A percentile compares a stretch with the other conserved stretches of the same genome.
Evolutionary conservation across 1,140 invertebrate genomes (phyloP).

Genomic region (Notospermus geniculatus): DNA sequence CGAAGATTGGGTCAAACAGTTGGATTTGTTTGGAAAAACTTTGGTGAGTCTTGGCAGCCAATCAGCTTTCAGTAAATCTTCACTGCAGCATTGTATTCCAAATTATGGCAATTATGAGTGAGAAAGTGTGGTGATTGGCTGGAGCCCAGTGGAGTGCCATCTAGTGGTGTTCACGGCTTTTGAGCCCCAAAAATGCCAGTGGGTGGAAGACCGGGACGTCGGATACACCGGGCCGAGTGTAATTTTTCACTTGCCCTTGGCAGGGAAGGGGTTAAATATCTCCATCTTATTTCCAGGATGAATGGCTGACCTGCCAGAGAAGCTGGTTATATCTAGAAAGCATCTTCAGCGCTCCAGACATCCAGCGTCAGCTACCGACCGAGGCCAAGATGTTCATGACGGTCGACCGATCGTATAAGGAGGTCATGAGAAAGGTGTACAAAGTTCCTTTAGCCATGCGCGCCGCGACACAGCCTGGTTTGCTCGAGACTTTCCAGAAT

Average conservation of each 20-base stretch:
- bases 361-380: constrained; percentile 79
- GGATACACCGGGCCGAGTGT: too few species aligned
- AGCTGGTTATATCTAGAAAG: constrained; percentile 85
- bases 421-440: constrained; percentile 68
- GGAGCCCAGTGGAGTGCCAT: too few species aligned
- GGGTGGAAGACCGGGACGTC: too few species aligned
- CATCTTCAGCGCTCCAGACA: constrained; percentile 84
- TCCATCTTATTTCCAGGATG: constrained; percentile 63
- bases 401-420: constrained; percentile 85
- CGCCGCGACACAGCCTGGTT: constrained; percentile 53
- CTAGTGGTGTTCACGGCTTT: too few species aligned
- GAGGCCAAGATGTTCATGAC: constrained; percentile 79
- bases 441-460: constrained; percentile 55
- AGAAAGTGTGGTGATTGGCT: too few species aligned
- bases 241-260: too few species aligned
- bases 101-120: too few species aligned
- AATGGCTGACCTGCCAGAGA: constrained; percentile 79
- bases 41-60: constrained; percentile 68
- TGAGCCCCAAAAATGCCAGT: too few species aligned
- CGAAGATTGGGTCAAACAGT: constrained; percentile 72
- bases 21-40: constrained; percentile 75
- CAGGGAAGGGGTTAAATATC: too few species aligned
- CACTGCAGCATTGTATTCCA: too few species aligned
- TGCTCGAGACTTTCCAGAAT: constrained; percentile 56
- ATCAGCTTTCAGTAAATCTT: too few species aligned